Percentiles rank a stretch among this genome's conserved stretches.
These are phyloP conservation scores for Pecten maximus DNA, from an alignment of 2,888 invertebrate genomes.

Conservation along the genomic window DNA sequence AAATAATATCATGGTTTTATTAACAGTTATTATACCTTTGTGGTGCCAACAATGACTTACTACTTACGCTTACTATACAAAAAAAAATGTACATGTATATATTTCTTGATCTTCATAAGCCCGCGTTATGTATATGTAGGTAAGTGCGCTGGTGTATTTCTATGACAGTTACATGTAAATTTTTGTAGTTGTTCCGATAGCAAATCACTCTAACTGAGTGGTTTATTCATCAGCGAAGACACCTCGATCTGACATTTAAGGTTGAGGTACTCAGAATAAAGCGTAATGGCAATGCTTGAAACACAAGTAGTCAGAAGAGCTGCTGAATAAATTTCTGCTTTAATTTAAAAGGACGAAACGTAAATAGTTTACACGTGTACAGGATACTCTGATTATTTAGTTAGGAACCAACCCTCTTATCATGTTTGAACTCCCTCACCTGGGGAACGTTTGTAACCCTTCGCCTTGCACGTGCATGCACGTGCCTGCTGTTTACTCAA, in stretches of 20 bases:
- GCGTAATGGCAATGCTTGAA: background rate
- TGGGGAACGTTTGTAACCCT: background rate
- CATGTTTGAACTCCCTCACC: background rate
- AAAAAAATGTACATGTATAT: no score
- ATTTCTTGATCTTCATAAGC: no score
- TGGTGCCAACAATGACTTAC: no score
- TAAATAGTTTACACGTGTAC: constrained; percentile 12
- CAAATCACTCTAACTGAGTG: no score
- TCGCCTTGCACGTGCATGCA: background rate
- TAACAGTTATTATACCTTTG: no score
- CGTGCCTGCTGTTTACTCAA: background rate
- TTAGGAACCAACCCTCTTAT: background rate
- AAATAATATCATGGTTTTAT: no score
- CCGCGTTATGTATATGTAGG: no score
- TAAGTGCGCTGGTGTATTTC: no score
- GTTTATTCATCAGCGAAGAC: background rate
- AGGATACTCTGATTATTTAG: background rate
- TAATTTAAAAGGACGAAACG: background rate
- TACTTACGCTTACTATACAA: no score
- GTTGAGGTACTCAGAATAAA: background rate
- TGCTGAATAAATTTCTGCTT: background rate
- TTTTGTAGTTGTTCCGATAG: no score
- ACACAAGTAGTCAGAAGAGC: background rate
- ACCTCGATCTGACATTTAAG: background rate
- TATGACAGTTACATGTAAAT: no score